These are phyloP conservation scores for Lochmaea crataegi DNA, from an alignment of 2,888 invertebrate genomes.

Conservation along the genomic window DNA sequence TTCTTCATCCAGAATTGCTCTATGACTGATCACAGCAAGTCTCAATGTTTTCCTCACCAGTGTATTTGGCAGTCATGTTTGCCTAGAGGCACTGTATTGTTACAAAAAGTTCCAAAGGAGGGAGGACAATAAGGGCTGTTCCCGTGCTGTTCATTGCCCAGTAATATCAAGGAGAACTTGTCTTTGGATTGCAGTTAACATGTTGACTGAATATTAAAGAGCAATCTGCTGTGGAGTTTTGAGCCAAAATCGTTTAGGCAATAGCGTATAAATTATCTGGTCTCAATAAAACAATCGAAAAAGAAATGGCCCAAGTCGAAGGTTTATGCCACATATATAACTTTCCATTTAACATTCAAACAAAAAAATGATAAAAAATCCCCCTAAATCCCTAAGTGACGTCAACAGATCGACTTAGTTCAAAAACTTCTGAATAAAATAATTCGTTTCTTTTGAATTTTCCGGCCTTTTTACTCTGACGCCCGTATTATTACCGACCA, in stretches of 20 bases:
- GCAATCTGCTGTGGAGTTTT: too few species aligned
- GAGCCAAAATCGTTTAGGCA: background rate
- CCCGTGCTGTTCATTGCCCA: too few species aligned
- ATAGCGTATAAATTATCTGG: background rate
- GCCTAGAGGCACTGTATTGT: too few species aligned
- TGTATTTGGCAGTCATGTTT: too few species aligned
- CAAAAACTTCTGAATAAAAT: slow-evolving; percentile 35
- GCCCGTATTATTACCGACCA: slow-evolving; percentile 36
- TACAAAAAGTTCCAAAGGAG: too few species aligned
- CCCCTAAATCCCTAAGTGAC: slow-evolving; percentile 19
- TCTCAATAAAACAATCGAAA: background rate
- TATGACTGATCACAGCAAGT: too few species aligned
- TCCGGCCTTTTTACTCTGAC: slow-evolving; percentile 19
- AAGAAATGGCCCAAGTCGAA: slow-evolving; percentile 7
- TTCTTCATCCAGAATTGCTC: too few species aligned
- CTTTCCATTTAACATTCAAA: slow-evolving; percentile 1
- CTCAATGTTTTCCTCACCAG: too few species aligned
- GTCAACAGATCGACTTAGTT: slow-evolving; percentile 31
- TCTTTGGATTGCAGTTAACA: too few species aligned
- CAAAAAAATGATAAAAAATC: slow-evolving; percentile 17
- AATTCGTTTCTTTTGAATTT: slow-evolving; percentile 34
- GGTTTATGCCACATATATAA: slow-evolving; percentile 11
- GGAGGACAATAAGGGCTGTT: too few species aligned
- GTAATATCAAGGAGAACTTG: too few species aligned
- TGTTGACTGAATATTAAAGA: too few species aligned